Conservation (phyloP, 1,140 invertebrate species). For the Batillaria attramentaria region DNA sequence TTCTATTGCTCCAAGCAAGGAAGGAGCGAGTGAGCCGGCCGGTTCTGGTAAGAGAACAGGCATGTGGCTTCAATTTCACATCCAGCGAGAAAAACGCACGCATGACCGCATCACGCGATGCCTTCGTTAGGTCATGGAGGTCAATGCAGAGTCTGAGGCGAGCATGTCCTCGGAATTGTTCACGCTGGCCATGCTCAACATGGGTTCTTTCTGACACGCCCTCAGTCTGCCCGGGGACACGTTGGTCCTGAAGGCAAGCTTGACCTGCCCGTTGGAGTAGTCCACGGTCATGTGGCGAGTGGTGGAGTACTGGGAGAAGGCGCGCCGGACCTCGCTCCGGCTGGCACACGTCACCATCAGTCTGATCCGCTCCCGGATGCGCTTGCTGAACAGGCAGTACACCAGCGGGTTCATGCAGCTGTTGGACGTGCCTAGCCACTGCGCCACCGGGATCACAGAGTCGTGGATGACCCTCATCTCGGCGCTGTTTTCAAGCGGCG, state of each 20-base stretch:
- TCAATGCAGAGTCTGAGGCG: background rate
- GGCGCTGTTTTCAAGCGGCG: slow-evolving; percentile 54
- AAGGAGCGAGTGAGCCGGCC: no score
- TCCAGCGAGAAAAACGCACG: no score
- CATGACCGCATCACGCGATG: no score
- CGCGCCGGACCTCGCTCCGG: slow-evolving; percentile 20
- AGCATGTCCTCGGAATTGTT: slow-evolving; percentile 24
- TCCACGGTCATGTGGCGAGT: slow-evolving; percentile 48
- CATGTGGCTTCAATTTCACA: no score
- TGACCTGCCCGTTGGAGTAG: slow-evolving; percentile 47
- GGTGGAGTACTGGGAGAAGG: slow-evolving; percentile 42
- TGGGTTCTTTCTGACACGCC: background rate
- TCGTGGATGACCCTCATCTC: slow-evolving; percentile 79
- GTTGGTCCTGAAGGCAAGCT: slow-evolving; percentile 30
- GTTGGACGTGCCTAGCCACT: slow-evolving; percentile 96
- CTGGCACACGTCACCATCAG: slow-evolving; percentile 46
- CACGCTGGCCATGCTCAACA: background rate
- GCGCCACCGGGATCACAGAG: slow-evolving; percentile 88
- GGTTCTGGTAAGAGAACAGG: no score
- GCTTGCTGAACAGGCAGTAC: slow-evolving; percentile 98
- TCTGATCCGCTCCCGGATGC: slow-evolving; percentile 89
- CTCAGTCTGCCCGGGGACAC: slow-evolving; percentile 8
- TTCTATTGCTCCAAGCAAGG: no score
- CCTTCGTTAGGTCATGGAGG: no score
- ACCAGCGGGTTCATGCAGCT: slow-evolving; percentile 97